These are phyloP conservation scores for Deilephila elpenor DNA, from an alignment of 2,888 invertebrate genomes.

Conservation along the genomic window DNA sequence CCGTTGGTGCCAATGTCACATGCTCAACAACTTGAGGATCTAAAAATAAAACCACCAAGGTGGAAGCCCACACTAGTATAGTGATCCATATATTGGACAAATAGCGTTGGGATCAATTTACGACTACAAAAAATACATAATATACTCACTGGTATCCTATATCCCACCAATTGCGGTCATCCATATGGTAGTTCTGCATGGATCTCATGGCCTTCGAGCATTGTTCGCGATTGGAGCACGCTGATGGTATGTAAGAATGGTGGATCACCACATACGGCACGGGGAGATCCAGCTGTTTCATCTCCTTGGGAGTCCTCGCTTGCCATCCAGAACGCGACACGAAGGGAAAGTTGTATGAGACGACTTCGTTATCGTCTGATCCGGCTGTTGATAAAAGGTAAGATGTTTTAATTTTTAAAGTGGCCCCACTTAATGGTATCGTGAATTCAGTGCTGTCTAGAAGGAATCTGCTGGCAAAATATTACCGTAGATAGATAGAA, in stretches of 20 bases:
- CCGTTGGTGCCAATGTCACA: no score
- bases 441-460: no score
- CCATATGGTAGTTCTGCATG: constrained; percentile 88
- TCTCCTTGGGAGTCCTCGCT: constrained; percentile 80
- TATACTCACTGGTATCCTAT: constrained; percentile 83
- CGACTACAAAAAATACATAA: neutral
- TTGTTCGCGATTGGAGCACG: constrained; percentile 78
- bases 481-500: no score
- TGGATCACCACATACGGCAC: constrained; percentile 89
- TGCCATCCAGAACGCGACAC: constrained; percentile 84
- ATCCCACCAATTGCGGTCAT: constrained; percentile 86
- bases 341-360: constrained; percentile 63
- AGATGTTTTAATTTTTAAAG: neutral
- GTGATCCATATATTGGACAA: no score
- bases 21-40: no score
- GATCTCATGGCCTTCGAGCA: constrained; percentile 85
- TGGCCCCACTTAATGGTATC: no score
- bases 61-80: no score
- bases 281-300: constrained; percentile 79
- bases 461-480: no score
- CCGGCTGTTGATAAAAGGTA: constrained; percentile 38
- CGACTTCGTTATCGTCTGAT: constrained; percentile 60
- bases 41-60: no score
- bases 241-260: constrained; percentile 86
- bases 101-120: no score